Conservation (phyloP, 2,797 vertebrate genomes). For the Melanotaenia maccullochi region DNA sequence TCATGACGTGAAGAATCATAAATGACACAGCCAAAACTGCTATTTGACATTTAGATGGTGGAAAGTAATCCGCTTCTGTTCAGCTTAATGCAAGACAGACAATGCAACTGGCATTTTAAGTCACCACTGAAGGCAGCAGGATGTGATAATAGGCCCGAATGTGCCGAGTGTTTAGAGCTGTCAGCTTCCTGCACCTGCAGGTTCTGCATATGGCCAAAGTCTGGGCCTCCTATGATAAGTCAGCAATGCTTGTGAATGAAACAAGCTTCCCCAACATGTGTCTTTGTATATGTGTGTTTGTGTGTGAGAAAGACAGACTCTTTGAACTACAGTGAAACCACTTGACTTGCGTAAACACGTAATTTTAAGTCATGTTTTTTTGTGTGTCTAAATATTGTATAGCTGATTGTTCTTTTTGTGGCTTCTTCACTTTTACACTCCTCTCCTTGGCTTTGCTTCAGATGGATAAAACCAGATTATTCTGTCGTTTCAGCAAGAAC, state of each 20-base stretch:
- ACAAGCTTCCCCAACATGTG: neutral
- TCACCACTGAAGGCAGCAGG: conserved; percentile 33
- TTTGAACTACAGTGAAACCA: conserved; percentile 32
- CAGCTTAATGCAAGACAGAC: conserved; percentile 40
- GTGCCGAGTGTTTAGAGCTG: conserved; percentile 41
- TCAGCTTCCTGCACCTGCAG: conserved; percentile 76
- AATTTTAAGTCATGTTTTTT: conserved; percentile 21
- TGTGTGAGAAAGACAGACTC: neutral
- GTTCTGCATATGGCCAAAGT: conserved; percentile 65
- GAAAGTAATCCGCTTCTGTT: conserved; percentile 33
- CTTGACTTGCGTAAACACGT: conserved; percentile 20
- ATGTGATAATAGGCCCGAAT: conserved; percentile 25
- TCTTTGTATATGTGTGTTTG: conserved; percentile 21
- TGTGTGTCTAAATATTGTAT: neutral
- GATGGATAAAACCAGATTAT: conserved; percentile 42
- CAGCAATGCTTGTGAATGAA: conserved; percentile 54
- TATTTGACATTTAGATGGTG: conserved; percentile 33
- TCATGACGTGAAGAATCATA: neutral
- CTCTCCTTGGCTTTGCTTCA: conserved; percentile 9
- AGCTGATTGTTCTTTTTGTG: conserved; percentile 10
- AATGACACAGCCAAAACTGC: neutral
- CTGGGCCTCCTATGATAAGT: conserved; percentile 71
- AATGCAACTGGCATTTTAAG: conserved; percentile 51
- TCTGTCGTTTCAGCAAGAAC: conserved; percentile 38
- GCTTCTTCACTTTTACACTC: conserved; percentile 14